These are phyloP conservation scores for Scolopax mira DNA, from an alignment of 2,113 vertebrate species.

Conservation along the genomic window DNA sequence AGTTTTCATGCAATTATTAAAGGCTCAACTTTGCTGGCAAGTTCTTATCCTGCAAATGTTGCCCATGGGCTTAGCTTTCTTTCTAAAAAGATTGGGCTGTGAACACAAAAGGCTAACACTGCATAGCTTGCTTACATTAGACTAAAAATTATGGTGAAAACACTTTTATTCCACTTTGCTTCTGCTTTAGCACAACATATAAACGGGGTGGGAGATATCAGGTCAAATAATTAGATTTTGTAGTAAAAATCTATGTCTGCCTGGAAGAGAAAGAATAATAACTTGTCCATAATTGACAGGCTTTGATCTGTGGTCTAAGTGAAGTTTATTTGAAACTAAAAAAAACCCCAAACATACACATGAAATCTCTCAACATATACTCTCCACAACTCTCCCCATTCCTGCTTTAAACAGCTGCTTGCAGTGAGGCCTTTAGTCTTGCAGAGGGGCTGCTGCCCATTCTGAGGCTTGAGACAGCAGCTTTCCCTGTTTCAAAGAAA, in stretches of 20 bases:
- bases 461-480: not conserved
- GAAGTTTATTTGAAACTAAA: not conserved
- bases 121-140: not conserved
- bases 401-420: not conserved
- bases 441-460: not conserved
- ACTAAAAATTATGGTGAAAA: not conserved
- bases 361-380: not conserved
- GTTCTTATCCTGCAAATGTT: not conserved
- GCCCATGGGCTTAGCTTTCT: not conserved
- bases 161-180: not conserved
- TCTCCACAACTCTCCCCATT: not conserved
- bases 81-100: not conserved
- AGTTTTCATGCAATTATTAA: not conserved
- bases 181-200: not conserved
- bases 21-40: not conserved
- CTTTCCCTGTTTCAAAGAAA: not conserved
- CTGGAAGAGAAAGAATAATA: not conserved
- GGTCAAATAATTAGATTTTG: not conserved
- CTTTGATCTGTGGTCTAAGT: not conserved
- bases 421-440: not conserved
- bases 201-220: not conserved
- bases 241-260: not conserved
- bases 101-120: not conserved
- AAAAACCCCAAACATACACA: not conserved
- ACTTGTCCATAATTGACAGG: not conserved